Evolutionary conservation across 2,888 invertebrate species (phyloP), one percentile per base, ranked within the genome.

Genomic region (Phlogophora meticulosa): DNA sequence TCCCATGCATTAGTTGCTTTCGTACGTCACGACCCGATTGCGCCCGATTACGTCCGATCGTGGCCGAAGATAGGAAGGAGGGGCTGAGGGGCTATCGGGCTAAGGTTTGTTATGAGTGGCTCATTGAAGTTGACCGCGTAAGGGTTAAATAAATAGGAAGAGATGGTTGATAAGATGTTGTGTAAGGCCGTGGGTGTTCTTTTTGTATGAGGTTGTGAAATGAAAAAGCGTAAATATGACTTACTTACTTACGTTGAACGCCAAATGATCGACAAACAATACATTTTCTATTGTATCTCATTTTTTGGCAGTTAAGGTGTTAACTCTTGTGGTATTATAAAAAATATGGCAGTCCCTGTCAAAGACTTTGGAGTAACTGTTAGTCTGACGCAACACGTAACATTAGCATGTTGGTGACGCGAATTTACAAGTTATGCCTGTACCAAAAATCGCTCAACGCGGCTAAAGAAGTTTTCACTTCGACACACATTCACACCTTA

Each of bases 11-110:
- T 85, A 82, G 72, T 64, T 53, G 66, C 78, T 80, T 75, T 79
- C 81, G 82, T 85, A 79, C 80, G 82, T 88, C 87, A 87, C 89
- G 87, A 87, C 52, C 65, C 77, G 87, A 87, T 86, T 76, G 84
- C 69, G 74, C 70, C 72, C 79, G 86, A 86, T 85, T 79, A 76
- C 72, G 46, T 59, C 56, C 74, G 84, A 86, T 85, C 73, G 82
- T 80, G 78, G 70, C 62, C 68, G 78, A 74, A 72, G 85, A 85
- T 81, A 74, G 36, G 28, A 32, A 40, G 15, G 24, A 9, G 58
- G 42, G 45, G 53, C 22, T 7, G 20, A 36, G 17, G 40, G 28
- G 40, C 32, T 48, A 1, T 22, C 43, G 28, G 49, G 48, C 24
- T 48, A 66, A 55, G 46, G 48, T 49, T 70, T 51, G 63, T 66